Conservation (phyloP, 2,888 invertebrate species). For the Ctena decussata region DNA sequence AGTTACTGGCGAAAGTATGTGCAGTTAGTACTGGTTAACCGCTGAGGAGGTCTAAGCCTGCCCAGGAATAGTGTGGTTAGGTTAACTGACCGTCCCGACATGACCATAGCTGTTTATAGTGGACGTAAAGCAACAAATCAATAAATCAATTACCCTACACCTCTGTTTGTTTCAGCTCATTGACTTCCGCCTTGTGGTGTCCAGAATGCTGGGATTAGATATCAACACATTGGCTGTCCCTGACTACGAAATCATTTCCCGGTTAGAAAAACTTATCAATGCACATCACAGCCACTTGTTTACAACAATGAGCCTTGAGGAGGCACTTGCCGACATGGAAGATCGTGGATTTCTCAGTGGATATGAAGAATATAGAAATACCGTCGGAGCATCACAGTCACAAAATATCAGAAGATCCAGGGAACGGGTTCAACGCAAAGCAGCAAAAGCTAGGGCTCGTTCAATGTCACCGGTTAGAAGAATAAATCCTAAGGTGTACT, state of each 20-base stretch:
- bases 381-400: constrained; percentile 60
- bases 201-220: constrained; percentile 87
- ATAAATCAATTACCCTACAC: too few species aligned
- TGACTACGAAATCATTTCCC: constrained; percentile 87
- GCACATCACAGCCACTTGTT: constrained; percentile 85
- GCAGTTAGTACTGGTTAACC: too few species aligned
- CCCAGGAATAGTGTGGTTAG: too few species aligned
- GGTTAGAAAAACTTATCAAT: constrained; percentile 86
- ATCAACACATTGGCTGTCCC: constrained; percentile 86
- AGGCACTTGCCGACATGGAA: constrained; percentile 83
- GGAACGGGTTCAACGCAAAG: constrained; percentile 71
- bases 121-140: too few species aligned
- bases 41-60: too few species aligned
- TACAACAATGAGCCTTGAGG: constrained; percentile 82
- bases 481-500: constrained; percentile 81
- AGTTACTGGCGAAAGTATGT: too few species aligned
- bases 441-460: constrained; percentile 75
- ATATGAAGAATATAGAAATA: constrained; percentile 74
- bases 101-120: too few species aligned
- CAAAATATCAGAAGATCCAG: constrained; percentile 71
- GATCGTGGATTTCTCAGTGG: constrained; percentile 82
- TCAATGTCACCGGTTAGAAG: constrained; percentile 82
- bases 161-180: constrained; percentile 81
- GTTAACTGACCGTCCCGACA: too few species aligned
- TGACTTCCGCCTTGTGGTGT: constrained; percentile 86